Conservation (phyloP, 2,797 vertebrate genomes). For the Tokudaia muenninki region DNA sequence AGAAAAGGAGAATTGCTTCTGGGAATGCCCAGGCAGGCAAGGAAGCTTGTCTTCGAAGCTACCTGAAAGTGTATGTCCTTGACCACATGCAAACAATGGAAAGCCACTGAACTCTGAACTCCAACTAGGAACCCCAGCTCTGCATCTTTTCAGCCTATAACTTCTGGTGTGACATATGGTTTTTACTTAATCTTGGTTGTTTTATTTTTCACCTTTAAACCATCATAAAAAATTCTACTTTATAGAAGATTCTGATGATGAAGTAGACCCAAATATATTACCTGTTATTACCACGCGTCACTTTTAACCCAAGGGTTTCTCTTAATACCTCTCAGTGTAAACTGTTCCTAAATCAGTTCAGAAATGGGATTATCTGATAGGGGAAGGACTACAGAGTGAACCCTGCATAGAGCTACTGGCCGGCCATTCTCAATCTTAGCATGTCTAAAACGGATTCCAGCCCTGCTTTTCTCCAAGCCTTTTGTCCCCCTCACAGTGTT, state of each 20-base stretch:
- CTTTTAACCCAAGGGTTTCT: slow-evolving; percentile 3
- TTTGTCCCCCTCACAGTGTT: not conserved
- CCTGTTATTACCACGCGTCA: not conserved
- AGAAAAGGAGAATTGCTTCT: not conserved
- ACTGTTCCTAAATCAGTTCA: not conserved
- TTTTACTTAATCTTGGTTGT: slow-evolving; percentile 13
- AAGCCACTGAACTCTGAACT: not conserved
- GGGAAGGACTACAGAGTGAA: not conserved
- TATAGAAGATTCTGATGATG: not conserved
- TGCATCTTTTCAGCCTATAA: not conserved
- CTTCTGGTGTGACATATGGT: not conserved
- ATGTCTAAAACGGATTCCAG: not conserved
- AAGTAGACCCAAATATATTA: not conserved
- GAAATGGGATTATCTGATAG: not conserved
- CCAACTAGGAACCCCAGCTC: not conserved
- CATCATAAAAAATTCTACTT: not conserved
- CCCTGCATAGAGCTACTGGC: not conserved
- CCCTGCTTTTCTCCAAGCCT: not conserved
- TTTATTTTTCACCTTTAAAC: slow-evolving; percentile 54
- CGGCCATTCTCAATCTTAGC: not conserved
- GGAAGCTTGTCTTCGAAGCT: not conserved
- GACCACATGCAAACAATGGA: not conserved
- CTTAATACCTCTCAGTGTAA: slow-evolving; percentile 24
- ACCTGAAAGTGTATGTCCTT: not conserved
- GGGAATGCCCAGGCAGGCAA: not conserved